Percentiles rank a stretch among this genome's conserved stretches.
Evolutionary conservation across 2,113 vertebrate genomes (phyloP).

Genomic region (Mellivora capensis): DNA sequence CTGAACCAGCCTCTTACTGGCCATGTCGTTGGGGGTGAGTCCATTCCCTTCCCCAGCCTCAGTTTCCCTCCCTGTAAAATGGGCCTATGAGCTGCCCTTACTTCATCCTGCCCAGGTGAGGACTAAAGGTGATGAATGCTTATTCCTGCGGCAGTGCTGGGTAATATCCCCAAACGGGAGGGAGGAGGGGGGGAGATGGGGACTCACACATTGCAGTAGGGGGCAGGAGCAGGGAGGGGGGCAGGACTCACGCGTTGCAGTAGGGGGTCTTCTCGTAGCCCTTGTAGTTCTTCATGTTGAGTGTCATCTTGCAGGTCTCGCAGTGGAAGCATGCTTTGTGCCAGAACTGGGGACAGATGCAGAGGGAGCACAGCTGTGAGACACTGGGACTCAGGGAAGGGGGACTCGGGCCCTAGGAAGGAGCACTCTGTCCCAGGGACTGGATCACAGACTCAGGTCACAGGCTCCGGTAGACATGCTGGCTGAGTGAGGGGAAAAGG

Average conservation of each 20-base stretch:
- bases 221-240: background rate
- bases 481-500: background rate
- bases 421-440: background rate
- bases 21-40: background rate
- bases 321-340: constrained; percentile 89
- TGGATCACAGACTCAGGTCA: background rate
- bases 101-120: background rate
- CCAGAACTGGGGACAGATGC: constrained; percentile 81
- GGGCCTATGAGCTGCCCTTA: background rate
- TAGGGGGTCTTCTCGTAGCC: constrained; percentile 90
- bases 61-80: background rate
- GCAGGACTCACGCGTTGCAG: constrained; percentile 85
- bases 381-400: background rate
- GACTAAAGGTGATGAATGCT: no score
- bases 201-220: constrained; percentile 85
- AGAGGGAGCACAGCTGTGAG: background rate
- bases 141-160: fast-evolving
- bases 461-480: background rate
- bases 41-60: background rate
- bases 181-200: background rate
- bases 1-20: background rate
- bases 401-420: background rate
- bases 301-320: constrained; percentile 89
- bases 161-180: background rate
- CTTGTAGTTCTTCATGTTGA: constrained; percentile 92